Conservation (phyloP, 1,140 invertebrate species). For the Globodera rostochiensis region DNA sequence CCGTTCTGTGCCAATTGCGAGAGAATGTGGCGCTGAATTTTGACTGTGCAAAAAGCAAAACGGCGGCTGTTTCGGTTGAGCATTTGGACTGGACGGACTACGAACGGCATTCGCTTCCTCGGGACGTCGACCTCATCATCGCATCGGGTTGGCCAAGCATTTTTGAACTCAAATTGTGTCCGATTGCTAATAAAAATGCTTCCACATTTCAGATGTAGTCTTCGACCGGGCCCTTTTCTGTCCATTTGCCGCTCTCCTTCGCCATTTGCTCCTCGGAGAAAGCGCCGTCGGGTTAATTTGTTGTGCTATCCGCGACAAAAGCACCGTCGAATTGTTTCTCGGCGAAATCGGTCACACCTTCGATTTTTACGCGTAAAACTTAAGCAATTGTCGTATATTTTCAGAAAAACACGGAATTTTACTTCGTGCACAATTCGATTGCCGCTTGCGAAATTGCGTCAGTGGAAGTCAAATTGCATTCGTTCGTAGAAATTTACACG, state of each 20-base stretch:
- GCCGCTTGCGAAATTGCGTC: not conserved
- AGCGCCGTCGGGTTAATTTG: not conserved
- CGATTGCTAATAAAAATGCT: too few species aligned
- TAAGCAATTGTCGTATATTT: not conserved
- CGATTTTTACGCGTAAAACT: not conserved
- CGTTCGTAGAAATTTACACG: not conserved
- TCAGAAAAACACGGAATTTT: not conserved
- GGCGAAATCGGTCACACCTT: not conserved
- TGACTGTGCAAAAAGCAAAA: not conserved
- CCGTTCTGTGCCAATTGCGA: constrained; percentile 30
- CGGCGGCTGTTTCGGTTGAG: not conserved
- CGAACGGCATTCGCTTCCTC: not conserved
- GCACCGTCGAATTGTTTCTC: not conserved
- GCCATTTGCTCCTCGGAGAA: not conserved
- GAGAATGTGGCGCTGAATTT: constrained; percentile 38
- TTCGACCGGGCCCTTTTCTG: not conserved
- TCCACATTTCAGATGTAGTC: not conserved
- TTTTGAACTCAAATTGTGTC: not conserved
- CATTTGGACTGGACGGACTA: constrained; percentile 1
- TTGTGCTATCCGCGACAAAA: not conserved
- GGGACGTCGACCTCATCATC: not conserved
- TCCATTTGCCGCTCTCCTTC: not conserved
- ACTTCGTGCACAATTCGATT: not conserved
- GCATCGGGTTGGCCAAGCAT: not conserved
- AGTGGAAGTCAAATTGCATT: not conserved